Evolutionary conservation across 2,888 invertebrate species (phyloP).

Genomic region (Stenotaenia linearis): DNA sequence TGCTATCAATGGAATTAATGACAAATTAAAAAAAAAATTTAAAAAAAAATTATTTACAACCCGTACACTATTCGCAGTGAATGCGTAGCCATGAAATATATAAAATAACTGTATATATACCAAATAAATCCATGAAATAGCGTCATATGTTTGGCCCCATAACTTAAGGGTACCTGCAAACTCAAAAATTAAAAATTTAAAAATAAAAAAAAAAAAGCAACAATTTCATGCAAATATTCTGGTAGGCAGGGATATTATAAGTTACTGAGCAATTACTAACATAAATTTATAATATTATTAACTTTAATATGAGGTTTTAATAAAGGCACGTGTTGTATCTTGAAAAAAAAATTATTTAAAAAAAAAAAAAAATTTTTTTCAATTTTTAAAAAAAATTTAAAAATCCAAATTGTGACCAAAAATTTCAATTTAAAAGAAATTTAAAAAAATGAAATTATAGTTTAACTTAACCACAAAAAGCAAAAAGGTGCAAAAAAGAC

Average conservation of each 20-base stretch:
- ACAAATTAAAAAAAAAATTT: not conserved
- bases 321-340: not conserved
- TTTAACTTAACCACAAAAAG: no score
- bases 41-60: not conserved
- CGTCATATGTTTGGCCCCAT: not conserved
- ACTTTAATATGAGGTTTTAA: not conserved
- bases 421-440: not conserved
- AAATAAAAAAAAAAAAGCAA: not conserved
- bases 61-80: not conserved
- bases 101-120: not conserved
- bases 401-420: constrained; percentile 1
- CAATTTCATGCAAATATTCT: not conserved
- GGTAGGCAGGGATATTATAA: not conserved
- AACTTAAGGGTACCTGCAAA: constrained; percentile 10
- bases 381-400: no score
- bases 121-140: not conserved
- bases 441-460: not conserved
- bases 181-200: not conserved
- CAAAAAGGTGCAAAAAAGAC: not conserved
- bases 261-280: not conserved
- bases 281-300: not conserved
- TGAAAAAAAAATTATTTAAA: not conserved
- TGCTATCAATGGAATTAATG: not conserved
- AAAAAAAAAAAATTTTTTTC: not conserved
- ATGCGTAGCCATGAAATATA: not conserved